Base-by-base conservation (phyloP, 92 coral and sea anemone species). In the Porites evermanni region DNA sequence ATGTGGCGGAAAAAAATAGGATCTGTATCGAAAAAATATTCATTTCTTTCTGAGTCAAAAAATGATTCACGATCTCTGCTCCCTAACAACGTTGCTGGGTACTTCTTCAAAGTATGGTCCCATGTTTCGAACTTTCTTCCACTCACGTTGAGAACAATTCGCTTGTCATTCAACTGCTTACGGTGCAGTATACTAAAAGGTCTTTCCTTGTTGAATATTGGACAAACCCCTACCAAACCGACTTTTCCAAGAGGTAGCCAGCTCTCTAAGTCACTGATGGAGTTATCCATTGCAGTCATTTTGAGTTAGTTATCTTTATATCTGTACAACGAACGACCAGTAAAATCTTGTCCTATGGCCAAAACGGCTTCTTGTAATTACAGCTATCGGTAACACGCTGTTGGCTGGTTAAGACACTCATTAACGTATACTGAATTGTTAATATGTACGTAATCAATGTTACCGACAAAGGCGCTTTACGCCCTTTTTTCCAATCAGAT, bases 91-190 rank as follows among this genome's bases (percentile, higher is more conserved):
- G 96, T 93, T 67, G 94, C 86, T 7, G 99, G 99, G 77, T 88
- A 93, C 85, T 93, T 94, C 74, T 92, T 78, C 38, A 97, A 87
- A 8, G 96, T 97, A 18, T 87, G 89, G 67, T 93, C 94, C 99
- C 99, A 97, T 51, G 99, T 97, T 85, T 97, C 98, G 81, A 91
- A 97, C 77, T 90, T 93, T 79, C 97, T 81, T 81, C 99, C 99
- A 56, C 97, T 91, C 64, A 97, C 97, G 69, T 95, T 95, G 56
- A 97, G 86, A 20, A 88, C 89, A 75, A 97, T 86, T 88, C 95
- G 82, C 61, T 91, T 87, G 86, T 94, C 98, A n/a, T 91, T 90
- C 72, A 88, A 71, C 64, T 84, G 88, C 79, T 89, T 84, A 32
- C 91, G 91, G 11, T 86, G 94, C 1, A 80, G 88, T 24, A 92